These are phyloP conservation scores for Indicator indicator DNA, from an alignment of 2,113 vertebrate genomes.

Conservation along the genomic window DNA sequence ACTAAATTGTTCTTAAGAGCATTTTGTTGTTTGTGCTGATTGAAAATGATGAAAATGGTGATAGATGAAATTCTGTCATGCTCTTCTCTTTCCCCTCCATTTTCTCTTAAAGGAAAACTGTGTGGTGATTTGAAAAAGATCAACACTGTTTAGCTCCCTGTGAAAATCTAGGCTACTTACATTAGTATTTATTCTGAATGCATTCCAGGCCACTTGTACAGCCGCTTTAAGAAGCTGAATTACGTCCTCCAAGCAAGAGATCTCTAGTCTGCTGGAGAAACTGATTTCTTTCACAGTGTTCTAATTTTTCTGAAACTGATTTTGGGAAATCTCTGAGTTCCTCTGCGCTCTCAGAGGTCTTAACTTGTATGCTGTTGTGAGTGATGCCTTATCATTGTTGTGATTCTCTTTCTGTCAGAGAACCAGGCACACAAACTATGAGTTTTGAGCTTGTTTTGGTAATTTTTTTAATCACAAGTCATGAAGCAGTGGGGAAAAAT, in stretches of 20 bases:
- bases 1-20: not conserved
- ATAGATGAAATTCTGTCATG: not conserved
- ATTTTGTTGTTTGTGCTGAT: not conserved
- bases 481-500: not conserved
- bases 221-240: not conserved
- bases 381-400: not conserved
- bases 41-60: not conserved
- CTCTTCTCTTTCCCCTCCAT: accelerated
- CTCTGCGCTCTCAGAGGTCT: not conserved
- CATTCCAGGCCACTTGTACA: not conserved
- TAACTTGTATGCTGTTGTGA: not conserved
- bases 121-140: not conserved
- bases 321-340: not conserved
- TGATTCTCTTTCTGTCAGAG: not conserved
- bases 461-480: not conserved
- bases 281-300: not conserved
- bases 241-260: not conserved
- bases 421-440: not conserved
- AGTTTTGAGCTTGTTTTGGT: not conserved
- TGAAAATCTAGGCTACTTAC: not conserved
- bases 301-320: not conserved
- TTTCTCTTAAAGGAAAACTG: not conserved
- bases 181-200: not conserved
- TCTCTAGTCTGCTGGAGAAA: not conserved
- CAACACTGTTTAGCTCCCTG: not conserved